A percentile compares a stretch with the other conserved stretches of the same genome.
Conservation (phyloP, 2,113 vertebrate species). For the Otus sunia region DNA sequence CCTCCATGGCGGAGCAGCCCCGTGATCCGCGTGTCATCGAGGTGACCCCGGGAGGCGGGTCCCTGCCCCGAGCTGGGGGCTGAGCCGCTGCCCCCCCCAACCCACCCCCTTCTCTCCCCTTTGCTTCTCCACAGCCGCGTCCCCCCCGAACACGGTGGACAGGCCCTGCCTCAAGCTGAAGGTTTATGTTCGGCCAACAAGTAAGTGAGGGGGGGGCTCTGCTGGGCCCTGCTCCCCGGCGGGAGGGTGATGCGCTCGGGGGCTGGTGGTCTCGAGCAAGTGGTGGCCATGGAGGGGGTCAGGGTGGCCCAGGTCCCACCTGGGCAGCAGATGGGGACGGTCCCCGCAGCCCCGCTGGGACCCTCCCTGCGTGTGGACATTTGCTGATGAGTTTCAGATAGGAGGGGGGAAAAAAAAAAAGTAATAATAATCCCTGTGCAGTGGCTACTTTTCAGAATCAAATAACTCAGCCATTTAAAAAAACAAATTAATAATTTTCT, state of each 20-base stretch:
- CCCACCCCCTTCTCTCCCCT: neutral
- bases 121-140: conserved; percentile 78
- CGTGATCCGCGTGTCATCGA: accelerated
- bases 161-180: conserved; percentile 90
- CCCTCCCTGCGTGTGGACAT: no score
- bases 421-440: neutral
- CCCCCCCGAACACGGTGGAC: conserved; percentile 84
- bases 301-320: neutral
- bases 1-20: neutral
- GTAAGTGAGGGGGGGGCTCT: conserved; percentile 65
- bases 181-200: conserved; percentile 89
- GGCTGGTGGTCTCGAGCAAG: neutral
- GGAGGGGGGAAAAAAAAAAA: neutral
- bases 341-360: neutral
- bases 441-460: conserved; percentile 15
- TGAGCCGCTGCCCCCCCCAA: accelerated
- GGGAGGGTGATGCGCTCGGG: no score
- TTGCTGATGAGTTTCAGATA: neutral
- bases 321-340: accelerated
- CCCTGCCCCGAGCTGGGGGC: no score
- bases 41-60: neutral
- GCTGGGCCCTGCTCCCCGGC: neutral
- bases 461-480: conserved; percentile 61
- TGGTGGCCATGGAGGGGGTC: accelerated
- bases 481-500: conserved; percentile 72